Base-by-base conservation (phyloP, 2,113 vertebrate genomes). In the Hippocampus zosterae region DNA sequence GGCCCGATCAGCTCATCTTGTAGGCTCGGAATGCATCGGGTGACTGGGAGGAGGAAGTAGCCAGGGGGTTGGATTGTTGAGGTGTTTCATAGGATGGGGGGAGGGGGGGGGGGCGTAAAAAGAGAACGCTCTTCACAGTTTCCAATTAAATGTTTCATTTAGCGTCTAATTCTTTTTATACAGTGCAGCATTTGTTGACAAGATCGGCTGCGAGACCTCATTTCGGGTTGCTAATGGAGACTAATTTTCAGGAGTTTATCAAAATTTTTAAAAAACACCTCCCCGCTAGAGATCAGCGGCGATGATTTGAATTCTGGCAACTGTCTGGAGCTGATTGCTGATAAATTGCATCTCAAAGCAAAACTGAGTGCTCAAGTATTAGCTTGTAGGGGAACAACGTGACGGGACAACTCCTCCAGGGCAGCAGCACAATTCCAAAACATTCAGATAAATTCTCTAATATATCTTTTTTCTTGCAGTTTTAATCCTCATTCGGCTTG, bases 71-170 rank as follows among this genome's bases (percentile, higher is more conserved):
- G 65, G 21, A 66, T 37, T 19, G 5, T 21, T 23, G 13, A 8
- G 16, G 9, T 29, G 70, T 57, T 46, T 6, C 33, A 37, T 37
- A 37, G 33, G 33, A 37, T 5, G 12, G 76, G 64, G 8, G 65
- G 65, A 68, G 70, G 52, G 68, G 55, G 65, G 68, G 59, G 65
- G 9, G 1, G 18, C 6, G 46, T 70, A 8, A 60, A 64, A 72
- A 74, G 73, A 85, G 79, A 87, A 75, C 71, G 75, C 78, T 74
- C 83, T 83, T 85, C 81, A 83, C 80, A 81, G 82, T 86, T 89
- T 91, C 84, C 88, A 91, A 92, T 92, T 92, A 92, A 93, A 91
- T 90, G 90, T 91, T 85, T 91, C 90, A 93, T 93, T 93, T 89
- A 86, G 83, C 73, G 80, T 70, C 75, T 92, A 87, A 92, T 92